Base-by-base conservation (phyloP, 1,140 invertebrate species). In the Atta cephalotes region DNA sequence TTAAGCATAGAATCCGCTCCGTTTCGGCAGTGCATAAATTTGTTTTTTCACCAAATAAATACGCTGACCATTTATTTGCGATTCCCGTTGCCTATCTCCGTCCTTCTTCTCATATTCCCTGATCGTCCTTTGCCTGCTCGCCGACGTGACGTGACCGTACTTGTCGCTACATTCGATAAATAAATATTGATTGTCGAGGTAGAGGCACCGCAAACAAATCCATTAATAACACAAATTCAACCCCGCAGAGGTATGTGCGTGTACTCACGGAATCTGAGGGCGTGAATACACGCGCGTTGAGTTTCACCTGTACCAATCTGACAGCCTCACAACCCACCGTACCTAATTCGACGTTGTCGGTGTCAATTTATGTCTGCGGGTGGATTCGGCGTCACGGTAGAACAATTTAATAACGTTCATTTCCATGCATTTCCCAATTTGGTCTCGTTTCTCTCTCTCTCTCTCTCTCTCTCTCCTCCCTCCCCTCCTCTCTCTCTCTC, bases 211-310 rank as follows among this genome's bases (percentile, higher is more conserved):
- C 92, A 93, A 94, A 94, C 93, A 91, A 93, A 93, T 92, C 93
- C 93, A 94, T 94, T 94, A 93, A 94, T 94, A 94, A 94, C 91
- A 91, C 90, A 89, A 93, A 90, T 89, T 90, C 88, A 92, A 89
- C 90, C 14, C 49, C 3, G 51, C 90, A 90, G 89, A 89, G 89
- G 74, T 74, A 78, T 63, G 35, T 21, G 53, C 31, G 25, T 77
- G n/a, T 56, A 65, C 21, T 45, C 49, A 35, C 53, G 63, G 14
- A 60, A 82, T 82, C 60, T 3, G 28, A 21, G 28, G 12, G 25
- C 14, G 51, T 18, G 28, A 28, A 70, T 14, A n/a, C 16, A 16
- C 58, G 51, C 88, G 65, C 76, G 49, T 66, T 87, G 79, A 79
- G 49, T 53, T 72, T 60, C 45, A 56, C 76, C 65, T 49, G 28